Base-by-base conservation (phyloP, 2,888 invertebrate genomes). In the Apantesis nais region DNA sequence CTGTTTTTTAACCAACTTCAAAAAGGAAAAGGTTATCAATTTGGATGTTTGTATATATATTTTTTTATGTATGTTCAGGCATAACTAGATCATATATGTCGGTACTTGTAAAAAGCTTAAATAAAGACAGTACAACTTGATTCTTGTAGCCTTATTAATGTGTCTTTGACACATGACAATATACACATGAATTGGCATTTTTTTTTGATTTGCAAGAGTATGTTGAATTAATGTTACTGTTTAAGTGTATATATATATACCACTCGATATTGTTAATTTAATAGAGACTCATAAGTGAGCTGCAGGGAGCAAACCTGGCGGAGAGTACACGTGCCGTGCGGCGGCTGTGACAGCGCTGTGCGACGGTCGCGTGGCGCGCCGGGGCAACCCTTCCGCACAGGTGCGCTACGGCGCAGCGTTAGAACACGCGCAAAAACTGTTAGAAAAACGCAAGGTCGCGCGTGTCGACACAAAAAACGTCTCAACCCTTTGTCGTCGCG, bases 401-500 rank as follows among this genome's bases (percentile, higher is more conserved):
- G 83, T 85, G 71, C 31, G 83, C 84, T 39, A 0, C 39, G 39
- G 63, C 44, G 22, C 41, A 85, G 77, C 71, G 78, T 78, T 83
- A 78, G 82, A 81, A 81, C 73, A 77, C 78, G 71, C 64, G 74
- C 79, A 86, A 83, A 85, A 85, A 84, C 76, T 31, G 73, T 68
- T 67, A 82, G 74, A 85, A 88, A 82, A 86, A 88, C 83, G 73
- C 83, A 83, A 85, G 85, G 86, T 74, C 86, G 86, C 89, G 81
- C 88, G 89, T 82, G 88, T 80, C 74, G 29, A 76, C 76, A 74
- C 78, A 89, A 88, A 88, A 89, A 84, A 78, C 73, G 37, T 58
- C 77, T 73, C 85, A 86, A 89, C 89, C 89, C 89, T 89, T 90
- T 86, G 85, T 85, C 88, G 87, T 85, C 71, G 77, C 37, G 77